Base-by-base conservation (phyloP, 2,888 invertebrate genomes). In the Sarcophaga carnaria region DNA sequence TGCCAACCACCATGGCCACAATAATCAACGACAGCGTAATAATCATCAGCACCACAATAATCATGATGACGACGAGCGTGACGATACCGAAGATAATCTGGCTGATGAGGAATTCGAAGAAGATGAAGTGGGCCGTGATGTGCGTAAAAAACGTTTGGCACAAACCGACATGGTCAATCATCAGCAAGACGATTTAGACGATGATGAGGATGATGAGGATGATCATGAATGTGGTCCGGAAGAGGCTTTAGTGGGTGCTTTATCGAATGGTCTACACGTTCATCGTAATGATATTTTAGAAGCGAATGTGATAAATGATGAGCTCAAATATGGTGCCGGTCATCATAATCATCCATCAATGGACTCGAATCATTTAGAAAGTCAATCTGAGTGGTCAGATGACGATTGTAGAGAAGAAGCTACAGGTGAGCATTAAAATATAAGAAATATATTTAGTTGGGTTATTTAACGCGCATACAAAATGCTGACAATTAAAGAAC, bases 371-470 rank as follows among this genome's bases (percentile, higher is more conserved):
- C 92, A 93, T 76, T 94, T 95, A 89, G 95, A 96, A 91, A 97
- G 97, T 93, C 96, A 97, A 90, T 97, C 97, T n/a, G 97, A 97
- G 91, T 97, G 97, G 97, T 96, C 96, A 88, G 95, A 95, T 90
- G 95, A 95, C 89, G 94, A 94, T 89, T 95, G 95, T 89, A 95
- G 95, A 88, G 95, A 95, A 66, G 95, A 95, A 85, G 95, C 95
- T 74, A 95, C 95, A n/a, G 95, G 94, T 93, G 84, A 89, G 84
- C 67, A 0, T 0, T 14, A 14, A 49, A 12, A 49, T 49, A 37
- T 6, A 37, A 37, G 6, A 37, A 37, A 37, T 37, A 37, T 37
- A 37, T 37, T 37, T 37, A 37, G 14, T 49, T 49, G 49, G 14
- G 49, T 49, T 49, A 14, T 49, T 49, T 14, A 14, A 0, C 14